phyloP scores from a whole-genome alignment of 1,140 invertebrate species.

The Zaprionus gabonicus region DNA sequence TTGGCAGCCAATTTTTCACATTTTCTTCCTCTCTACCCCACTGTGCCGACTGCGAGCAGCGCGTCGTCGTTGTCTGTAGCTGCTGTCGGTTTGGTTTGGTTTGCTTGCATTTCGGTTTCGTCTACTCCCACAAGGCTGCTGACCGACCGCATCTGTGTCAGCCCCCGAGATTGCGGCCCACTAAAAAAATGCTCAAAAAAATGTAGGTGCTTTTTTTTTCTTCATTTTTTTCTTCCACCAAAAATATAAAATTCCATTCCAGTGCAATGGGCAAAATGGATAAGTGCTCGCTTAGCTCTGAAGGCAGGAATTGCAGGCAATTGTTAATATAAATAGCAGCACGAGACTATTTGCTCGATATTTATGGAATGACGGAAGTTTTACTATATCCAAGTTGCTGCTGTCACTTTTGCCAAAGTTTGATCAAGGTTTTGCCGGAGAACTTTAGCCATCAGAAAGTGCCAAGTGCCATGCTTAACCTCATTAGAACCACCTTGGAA shows the following conservation, averaged over 20 bases:
- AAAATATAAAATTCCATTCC: constrained; percentile 60
- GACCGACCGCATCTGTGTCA: constrained; percentile 42
- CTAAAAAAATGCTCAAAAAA: constrained; percentile 22
- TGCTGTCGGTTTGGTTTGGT: constrained; percentile 24
- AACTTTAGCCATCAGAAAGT: constrained; percentile 43
- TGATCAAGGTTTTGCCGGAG: constrained; percentile 17
- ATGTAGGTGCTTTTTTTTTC: neutral
- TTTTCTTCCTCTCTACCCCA: neutral
- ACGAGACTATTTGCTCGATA: constrained; percentile 17
- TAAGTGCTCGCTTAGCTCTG: constrained; percentile 22
- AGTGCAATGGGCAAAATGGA: constrained; percentile 13
- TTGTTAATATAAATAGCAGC: constrained; percentile 6
- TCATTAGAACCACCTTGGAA: constrained; percentile 20
- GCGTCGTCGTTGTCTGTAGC: constrained; percentile 5
- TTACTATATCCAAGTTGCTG: neutral
- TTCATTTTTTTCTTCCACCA: neutral
- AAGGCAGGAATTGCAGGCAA: neutral
- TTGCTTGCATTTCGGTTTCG: constrained; percentile 17
- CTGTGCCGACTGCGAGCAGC: neutral
- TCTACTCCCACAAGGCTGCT: constrained; percentile 39
- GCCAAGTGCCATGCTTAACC: constrained; percentile 37
- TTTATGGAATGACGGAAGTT: constrained; percentile 35
- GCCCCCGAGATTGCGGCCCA: constrained; percentile 32
- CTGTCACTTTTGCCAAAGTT: constrained; percentile 11
- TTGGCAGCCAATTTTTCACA: neutral